These are phyloP conservation scores for Cacoxenus indagator DNA, from an alignment of 2,888 invertebrate species.

Conservation along the genomic window DNA sequence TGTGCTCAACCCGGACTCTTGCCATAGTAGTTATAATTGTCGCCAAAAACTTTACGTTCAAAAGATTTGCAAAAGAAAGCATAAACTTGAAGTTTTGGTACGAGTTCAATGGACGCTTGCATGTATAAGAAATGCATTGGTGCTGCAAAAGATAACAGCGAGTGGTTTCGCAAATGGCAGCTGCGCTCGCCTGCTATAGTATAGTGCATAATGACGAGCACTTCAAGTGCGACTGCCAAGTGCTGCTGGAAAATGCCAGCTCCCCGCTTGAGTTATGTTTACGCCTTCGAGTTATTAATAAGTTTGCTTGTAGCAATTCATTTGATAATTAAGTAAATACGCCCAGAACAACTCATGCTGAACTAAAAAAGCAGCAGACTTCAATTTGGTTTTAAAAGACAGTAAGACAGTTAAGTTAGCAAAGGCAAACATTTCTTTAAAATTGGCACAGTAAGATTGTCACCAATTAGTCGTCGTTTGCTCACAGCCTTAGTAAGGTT, in stretches of 20 bases:
- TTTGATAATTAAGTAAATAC: not conserved
- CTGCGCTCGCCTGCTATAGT: conserved; percentile 22
- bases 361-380: too few species aligned
- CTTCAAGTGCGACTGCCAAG: conserved; percentile 31
- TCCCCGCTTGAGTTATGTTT: not conserved
- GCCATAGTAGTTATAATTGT: conserved; percentile 42
- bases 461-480: too few species aligned
- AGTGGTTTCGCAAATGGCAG: not conserved
- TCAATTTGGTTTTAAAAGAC: too few species aligned
- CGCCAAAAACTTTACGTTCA: conserved; percentile 38
- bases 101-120: too few species aligned
- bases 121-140: too few species aligned
- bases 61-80: conserved; percentile 18
- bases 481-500: too few species aligned
- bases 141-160: too few species aligned
- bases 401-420: too few species aligned
- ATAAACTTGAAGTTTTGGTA: not conserved
- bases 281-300: conserved; percentile 54
- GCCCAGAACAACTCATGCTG: too few species aligned
- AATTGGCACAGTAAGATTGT: too few species aligned
- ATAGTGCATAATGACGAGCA: conserved; percentile 38
- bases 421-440: too few species aligned
- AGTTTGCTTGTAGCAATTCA: conserved; percentile 37
- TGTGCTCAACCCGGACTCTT: not conserved
- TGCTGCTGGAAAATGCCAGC: conserved; percentile 30